Conservation (phyloP, 2,113 vertebrate genomes). For the Grallaria varia region DNA sequence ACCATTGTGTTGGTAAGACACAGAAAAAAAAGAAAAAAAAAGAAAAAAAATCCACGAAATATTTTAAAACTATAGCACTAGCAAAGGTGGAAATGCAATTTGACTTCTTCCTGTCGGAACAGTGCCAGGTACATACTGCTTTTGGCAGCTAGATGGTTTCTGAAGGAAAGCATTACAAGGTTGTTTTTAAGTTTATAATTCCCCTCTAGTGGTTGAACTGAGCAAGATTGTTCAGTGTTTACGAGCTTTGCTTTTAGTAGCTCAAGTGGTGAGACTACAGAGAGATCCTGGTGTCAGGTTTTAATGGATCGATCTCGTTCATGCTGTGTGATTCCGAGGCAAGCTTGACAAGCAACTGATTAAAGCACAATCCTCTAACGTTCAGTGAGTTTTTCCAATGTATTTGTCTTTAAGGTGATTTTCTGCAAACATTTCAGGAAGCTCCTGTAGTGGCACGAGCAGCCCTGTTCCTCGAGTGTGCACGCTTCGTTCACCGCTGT, state of each 20-base stretch:
- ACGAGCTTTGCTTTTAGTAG: background rate
- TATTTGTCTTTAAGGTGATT: background rate
- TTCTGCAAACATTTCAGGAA: conserved; percentile 76
- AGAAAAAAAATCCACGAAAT: too few species aligned
- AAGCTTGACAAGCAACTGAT: background rate
- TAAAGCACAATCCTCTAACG: background rate
- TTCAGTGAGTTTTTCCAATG: background rate
- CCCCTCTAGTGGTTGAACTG: background rate
- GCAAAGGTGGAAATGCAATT: background rate
- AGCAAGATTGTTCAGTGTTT: background rate
- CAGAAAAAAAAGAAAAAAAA: too few species aligned
- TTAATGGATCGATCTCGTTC: background rate
- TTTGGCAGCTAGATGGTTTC: background rate
- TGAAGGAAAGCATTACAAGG: background rate
- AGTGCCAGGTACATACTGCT: fast-evolving
- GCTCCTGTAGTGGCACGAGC: conserved; percentile 94
- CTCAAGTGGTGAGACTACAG: background rate
- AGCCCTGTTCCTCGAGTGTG: conserved; percentile 94
- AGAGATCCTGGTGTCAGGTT: background rate
- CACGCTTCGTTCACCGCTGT: conserved; percentile 95
- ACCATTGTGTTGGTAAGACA: too few species aligned
- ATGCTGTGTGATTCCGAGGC: background rate
- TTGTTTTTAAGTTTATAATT: background rate
- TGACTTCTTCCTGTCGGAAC: background rate
- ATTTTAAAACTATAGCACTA: too few species aligned